These are phyloP conservation scores for Camelus bactrianus DNA, from an alignment of 2,113 vertebrate species.

Conservation along the genomic window DNA sequence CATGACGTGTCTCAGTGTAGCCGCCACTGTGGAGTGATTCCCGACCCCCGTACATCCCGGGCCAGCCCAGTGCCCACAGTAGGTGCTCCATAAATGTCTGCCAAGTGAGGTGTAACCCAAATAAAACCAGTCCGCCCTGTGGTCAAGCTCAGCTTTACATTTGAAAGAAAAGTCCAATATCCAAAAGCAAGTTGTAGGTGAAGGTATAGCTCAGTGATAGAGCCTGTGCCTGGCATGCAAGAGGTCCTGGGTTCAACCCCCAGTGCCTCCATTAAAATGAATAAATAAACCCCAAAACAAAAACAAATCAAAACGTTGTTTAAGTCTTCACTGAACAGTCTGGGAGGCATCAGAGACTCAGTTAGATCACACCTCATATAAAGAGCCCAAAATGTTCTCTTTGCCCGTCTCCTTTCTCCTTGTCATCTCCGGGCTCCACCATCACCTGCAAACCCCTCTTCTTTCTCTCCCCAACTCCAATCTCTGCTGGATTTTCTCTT, in stretches of 20 bases:
- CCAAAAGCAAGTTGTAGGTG: background rate
- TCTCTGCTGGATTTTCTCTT: background rate
- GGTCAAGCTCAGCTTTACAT: background rate
- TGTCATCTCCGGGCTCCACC: background rate
- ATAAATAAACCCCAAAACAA: background rate
- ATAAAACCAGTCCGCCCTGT: background rate
- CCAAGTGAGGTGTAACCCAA: background rate
- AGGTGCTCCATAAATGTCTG: background rate
- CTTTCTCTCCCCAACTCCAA: background rate
- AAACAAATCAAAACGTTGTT: background rate
- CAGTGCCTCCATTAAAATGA: too few species aligned
- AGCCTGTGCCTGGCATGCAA: too few species aligned
- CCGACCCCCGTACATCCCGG: background rate
- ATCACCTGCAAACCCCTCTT: background rate
- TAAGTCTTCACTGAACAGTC: background rate
- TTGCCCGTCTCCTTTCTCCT: background rate
- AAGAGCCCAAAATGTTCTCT: background rate
- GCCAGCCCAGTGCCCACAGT: background rate
- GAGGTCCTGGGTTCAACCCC: too few species aligned
- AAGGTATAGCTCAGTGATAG: too few species aligned
- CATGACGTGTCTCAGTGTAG: background rate
- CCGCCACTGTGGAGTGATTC: too few species aligned
- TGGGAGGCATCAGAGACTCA: background rate
- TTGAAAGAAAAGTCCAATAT: slow-evolving; percentile 4
- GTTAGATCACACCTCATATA: too few species aligned